Percentiles rank a stretch among this genome's conserved stretches.
phyloP scores from a whole-genome alignment of 2,797 vertebrate genomes.

The Argya squamiceps region DNA sequence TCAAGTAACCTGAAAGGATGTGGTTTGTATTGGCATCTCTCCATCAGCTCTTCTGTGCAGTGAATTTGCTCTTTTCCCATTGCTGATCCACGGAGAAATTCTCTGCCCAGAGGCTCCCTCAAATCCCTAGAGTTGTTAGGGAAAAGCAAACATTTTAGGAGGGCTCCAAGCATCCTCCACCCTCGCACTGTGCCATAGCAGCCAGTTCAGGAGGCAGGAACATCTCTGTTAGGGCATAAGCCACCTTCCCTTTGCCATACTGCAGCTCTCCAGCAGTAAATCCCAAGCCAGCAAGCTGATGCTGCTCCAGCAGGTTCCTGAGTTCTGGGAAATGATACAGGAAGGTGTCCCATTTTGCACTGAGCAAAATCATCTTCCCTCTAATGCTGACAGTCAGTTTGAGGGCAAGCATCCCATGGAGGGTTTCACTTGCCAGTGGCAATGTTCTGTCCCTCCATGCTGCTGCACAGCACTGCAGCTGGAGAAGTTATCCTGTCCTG shows the following conservation, averaged over 20 bases:
- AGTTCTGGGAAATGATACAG: not conserved
- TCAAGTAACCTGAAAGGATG: not conserved
- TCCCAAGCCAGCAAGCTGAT: rapidly evolving
- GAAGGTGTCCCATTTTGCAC: not conserved
- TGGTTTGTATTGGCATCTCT: not conserved
- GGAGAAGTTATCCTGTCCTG: not conserved
- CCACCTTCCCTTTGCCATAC: not conserved
- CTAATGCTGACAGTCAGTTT: not conserved
- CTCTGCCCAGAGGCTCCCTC: not conserved
- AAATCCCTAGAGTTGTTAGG: not conserved
- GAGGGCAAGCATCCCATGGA: not conserved
- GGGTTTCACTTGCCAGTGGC: not conserved
- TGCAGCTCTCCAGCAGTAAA: not conserved
- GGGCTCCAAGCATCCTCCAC: not conserved
- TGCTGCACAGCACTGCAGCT: not conserved
- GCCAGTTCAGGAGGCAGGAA: not conserved
- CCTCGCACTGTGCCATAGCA: not conserved
- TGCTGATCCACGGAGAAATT: not conserved
- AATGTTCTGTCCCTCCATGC: rapidly evolving
- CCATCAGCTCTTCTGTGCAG: not conserved
- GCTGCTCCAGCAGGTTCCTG: not conserved
- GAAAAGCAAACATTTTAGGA: not conserved
- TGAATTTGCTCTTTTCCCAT: not conserved
- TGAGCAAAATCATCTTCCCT: not conserved
- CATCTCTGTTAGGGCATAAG: not conserved